Conservation (phyloP, 2,113 vertebrate genomes). For the Triplophysa rosa region DNA sequence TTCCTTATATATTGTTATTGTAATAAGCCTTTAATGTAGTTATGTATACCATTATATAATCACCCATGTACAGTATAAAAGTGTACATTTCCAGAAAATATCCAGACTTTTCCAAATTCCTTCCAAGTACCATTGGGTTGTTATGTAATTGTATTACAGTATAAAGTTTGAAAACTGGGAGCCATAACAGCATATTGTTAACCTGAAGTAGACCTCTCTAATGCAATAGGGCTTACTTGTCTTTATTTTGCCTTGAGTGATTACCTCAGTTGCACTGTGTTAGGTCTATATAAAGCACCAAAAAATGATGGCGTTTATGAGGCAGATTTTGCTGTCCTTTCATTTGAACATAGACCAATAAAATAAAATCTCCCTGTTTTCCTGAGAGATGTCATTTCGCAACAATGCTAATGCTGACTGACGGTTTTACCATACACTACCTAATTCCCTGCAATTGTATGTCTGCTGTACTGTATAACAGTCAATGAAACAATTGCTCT, state of each 20-base stretch:
- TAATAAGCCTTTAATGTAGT: too few species aligned
- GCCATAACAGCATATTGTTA: not conserved
- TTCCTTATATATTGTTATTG: too few species aligned
- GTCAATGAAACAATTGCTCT: constrained; percentile 50
- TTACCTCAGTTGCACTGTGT: not conserved
- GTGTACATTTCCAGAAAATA: not conserved
- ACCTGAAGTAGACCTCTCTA: not conserved
- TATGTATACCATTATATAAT: too few species aligned
- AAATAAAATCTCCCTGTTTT: not conserved
- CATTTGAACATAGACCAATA: not conserved
- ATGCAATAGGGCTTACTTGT: not conserved
- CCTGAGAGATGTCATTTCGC: not conserved
- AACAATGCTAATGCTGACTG: constrained; percentile 58
- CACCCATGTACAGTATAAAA: too few species aligned
- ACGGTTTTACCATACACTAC: constrained; percentile 47
- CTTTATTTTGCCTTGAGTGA: not conserved
- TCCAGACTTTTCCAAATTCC: not conserved
- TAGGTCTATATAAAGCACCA: not conserved
- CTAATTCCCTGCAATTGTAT: constrained; percentile 19
- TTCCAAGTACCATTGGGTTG: constrained; percentile 5
- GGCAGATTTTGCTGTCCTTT: not conserved
- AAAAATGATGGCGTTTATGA: constrained; percentile 5
- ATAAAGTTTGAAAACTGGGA: constrained; percentile 18
- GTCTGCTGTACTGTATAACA: constrained; percentile 49
- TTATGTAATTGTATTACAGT: constrained; percentile 1